These are phyloP conservation scores for Agrochola litura DNA, from an alignment of 2,888 invertebrate genomes.

Conservation along the genomic window DNA sequence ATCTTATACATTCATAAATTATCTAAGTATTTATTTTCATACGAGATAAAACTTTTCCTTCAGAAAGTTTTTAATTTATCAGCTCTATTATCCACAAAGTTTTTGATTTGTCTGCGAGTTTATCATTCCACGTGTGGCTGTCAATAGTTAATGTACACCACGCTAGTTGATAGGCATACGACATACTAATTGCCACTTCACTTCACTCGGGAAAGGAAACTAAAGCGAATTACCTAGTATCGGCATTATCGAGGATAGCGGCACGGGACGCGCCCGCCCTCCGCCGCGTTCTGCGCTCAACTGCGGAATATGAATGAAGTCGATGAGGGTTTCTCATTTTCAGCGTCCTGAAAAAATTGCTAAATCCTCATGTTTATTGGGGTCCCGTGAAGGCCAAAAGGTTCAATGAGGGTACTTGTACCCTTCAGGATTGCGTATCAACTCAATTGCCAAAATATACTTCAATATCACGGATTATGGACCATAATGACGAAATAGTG, in stretches of 20 bases:
- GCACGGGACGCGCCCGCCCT: conserved; percentile 75
- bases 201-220: conserved; percentile 68
- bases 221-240: conserved; percentile 64
- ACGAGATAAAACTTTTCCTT: conserved; percentile 63
- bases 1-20: conserved; percentile 50
- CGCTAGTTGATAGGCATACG: conserved; percentile 50
- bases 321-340: conserved; percentile 79
- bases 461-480: conserved; percentile 52
- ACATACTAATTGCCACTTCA: conserved; percentile 66
- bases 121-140: conserved; percentile 21
- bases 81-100: conserved; percentile 57
- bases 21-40: conserved; percentile 59
- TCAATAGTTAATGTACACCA: conserved; percentile 40
- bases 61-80: conserved; percentile 66
- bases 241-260: conserved; percentile 63
- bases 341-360: conserved; percentile 73
- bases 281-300: conserved; percentile 82
- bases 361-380: conserved; percentile 68
- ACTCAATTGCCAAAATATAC: conserved; percentile 61
- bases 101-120: conserved; percentile 56
- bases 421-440: conserved; percentile 55
- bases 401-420: conserved; percentile 58
- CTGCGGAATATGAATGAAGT: conserved; percentile 81
- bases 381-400: conserved; percentile 59
- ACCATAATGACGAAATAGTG: conserved; percentile 40